phyloP scores from a whole-genome alignment of 2,797 vertebrate species.

The Poliocrania exsul region DNA sequence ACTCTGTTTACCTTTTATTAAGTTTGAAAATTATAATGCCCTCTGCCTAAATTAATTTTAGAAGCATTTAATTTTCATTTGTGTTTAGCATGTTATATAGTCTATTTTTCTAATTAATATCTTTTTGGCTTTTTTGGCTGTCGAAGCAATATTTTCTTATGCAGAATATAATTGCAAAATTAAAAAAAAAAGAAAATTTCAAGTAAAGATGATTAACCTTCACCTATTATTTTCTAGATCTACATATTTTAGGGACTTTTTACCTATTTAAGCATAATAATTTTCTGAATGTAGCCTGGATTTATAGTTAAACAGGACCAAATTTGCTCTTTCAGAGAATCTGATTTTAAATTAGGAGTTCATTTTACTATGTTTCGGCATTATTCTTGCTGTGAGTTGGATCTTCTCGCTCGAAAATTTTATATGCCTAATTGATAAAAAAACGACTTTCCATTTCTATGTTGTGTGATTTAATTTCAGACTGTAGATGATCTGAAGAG shows the following conservation, averaged over 20 bases:
- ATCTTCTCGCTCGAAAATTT: background rate
- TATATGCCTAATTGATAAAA: background rate
- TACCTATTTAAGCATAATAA: background rate
- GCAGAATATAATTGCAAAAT: background rate
- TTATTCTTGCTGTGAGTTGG: background rate
- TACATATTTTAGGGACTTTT: fast-evolving
- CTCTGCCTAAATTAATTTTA: slow-evolving; percentile 13
- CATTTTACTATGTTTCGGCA: background rate
- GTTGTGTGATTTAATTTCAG: background rate
- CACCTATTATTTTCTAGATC: background rate
- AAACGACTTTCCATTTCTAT: background rate
- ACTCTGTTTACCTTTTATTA: slow-evolving; percentile 13
- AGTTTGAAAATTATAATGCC: background rate
- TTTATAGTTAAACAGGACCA: background rate
- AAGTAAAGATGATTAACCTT: background rate
- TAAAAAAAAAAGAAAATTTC: background rate
- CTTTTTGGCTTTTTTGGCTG: background rate
- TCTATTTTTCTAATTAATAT: background rate
- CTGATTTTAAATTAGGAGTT: background rate
- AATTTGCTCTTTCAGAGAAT: background rate
- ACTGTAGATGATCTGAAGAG: background rate
- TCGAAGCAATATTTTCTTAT: background rate
- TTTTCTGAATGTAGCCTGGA: background rate
- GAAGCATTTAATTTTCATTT: slow-evolving; percentile 12
- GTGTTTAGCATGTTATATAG: background rate